A percentile compares a stretch with the other conserved stretches of the same genome.
Evolutionary conservation across 2,888 invertebrate genomes (phyloP).

Genomic region (Hypsopygia costalis): DNA sequence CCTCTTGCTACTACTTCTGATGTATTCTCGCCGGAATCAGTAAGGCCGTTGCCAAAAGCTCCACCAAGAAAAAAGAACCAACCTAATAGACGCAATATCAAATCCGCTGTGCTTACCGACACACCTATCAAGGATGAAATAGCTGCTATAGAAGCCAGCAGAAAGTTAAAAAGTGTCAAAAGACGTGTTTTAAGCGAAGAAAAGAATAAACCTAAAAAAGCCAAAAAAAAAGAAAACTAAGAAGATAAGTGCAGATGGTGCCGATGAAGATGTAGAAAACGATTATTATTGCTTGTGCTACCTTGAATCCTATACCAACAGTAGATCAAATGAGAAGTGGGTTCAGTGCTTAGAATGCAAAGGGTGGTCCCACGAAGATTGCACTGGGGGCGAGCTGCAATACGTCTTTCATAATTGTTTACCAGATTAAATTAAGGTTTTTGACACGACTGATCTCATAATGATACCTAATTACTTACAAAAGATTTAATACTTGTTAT

Average conservation of each 20-base stretch:
- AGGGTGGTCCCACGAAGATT: constrained; percentile 17
- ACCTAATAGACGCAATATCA: constrained; percentile 13
- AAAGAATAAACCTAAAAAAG: constrained; percentile 5
- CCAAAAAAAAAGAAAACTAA: no score
- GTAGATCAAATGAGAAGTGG: constrained; percentile 16
- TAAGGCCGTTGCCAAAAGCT: constrained; percentile 22
- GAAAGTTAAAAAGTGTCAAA: constrained; percentile 4
- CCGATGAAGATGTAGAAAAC: no score
- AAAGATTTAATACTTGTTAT: no score
- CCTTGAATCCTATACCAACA: constrained; percentile 14
- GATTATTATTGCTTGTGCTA: constrained; percentile 16
- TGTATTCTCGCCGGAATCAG: constrained; percentile 18
- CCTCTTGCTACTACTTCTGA: not conserved
- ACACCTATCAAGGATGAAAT: constrained; percentile 23
- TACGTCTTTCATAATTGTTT: constrained; percentile 14
- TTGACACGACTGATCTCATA: no score
- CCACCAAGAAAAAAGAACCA: constrained; percentile 14
- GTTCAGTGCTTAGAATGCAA: constrained; percentile 15
- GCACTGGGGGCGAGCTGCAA: constrained; percentile 11
- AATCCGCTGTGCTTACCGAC: constrained; percentile 23
- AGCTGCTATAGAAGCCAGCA: no score
- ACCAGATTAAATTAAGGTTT: no score
- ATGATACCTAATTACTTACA: no score
- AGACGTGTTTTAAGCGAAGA: no score
- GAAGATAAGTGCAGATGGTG: no score